Base-by-base conservation (phyloP, 1,140 invertebrate genomes). In the Drosophila repleta region DNA sequence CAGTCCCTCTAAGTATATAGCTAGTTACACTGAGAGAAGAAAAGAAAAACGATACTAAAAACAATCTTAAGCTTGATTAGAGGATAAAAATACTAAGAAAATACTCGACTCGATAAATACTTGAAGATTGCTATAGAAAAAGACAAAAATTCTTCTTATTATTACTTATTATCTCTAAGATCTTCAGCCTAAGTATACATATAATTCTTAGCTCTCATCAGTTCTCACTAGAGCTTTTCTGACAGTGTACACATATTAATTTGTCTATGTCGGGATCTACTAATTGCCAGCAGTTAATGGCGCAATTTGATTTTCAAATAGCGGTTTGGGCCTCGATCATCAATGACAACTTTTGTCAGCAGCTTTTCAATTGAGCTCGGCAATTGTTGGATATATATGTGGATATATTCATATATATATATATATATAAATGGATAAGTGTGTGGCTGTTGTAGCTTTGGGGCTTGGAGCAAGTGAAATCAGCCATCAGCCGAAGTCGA, bases 321-420 rank as follows among this genome's bases (percentile, higher is more conserved):
- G 78, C 76, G 64, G 53, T 52, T 73, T 20, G 39, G 21, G 18
- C 13, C 32, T 45, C 51, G 67, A 67, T 78, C 70, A 79, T 83
- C 83, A 83, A 79, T 88, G 83, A 88, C 84, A 88, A 85, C 83
- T 88, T 88, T 88, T 88, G 83, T 88, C 83, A 88, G 83, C 83
- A 89, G 76, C 83, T 79, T 79, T 88, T 88, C 83, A 88, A 83
- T 88, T 77, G 82, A 60, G 35, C 61, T 41, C 39, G 60, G 11
- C 41, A 58, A 52, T 21, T 7, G 45, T 46, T 21, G 20, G 11
- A 46, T 24, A n/a, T 46, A 24, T 45, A 20, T 21, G 7, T 21
- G 17, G n/a, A n/a, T n/a, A n/a, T n/a, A n/a, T n/a, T n/a, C n/a
- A n/a, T n/a, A n/a, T n/a, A 35, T 26, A 61, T 49, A 35, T 49